Conservation (phyloP, 2,888 invertebrate genomes). For the Cantharis lateralis region DNA sequence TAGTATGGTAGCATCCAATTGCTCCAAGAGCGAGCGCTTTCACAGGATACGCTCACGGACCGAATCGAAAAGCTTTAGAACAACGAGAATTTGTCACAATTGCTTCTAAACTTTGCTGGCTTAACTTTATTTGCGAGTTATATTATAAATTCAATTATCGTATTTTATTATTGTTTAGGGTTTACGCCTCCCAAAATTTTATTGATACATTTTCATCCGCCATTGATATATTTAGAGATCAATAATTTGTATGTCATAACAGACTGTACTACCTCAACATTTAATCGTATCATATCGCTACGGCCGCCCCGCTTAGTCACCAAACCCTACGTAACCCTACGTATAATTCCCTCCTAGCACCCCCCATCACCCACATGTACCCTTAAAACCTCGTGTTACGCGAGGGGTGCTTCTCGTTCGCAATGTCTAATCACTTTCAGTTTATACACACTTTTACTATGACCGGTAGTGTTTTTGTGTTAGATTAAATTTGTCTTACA, state of each 20-base stretch:
- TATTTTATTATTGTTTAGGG: not conserved
- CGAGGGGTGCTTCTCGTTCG: constrained; percentile 48
- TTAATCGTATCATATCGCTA: constrained; percentile 33
- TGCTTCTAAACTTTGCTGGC: not conserved
- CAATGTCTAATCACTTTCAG: constrained; percentile 54
- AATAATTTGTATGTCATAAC: constrained; percentile 6
- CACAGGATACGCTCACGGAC: not conserved
- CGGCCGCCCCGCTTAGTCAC: constrained; percentile 43
- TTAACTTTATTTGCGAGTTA: not conserved
- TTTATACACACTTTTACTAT: constrained; percentile 41
- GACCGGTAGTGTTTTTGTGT: constrained; percentile 25
- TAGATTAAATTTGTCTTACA: constrained; percentile 3
- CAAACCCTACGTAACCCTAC: constrained; percentile 44
- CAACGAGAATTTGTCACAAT: not conserved
- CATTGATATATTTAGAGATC: not conserved
- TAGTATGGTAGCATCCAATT: not conserved
- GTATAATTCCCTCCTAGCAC: constrained; percentile 40
- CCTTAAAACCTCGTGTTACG: constrained; percentile 35
- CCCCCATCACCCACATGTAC: constrained; percentile 39
- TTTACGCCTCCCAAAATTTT: not conserved
- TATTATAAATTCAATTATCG: not conserved
- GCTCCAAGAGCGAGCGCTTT: not conserved
- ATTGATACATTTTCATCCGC: not conserved
- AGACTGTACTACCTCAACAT: constrained; percentile 17
- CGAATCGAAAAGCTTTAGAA: not conserved